Conservation (phyloP, 2,797 vertebrate species). For the Heteromormyrus szaboi region DNA sequence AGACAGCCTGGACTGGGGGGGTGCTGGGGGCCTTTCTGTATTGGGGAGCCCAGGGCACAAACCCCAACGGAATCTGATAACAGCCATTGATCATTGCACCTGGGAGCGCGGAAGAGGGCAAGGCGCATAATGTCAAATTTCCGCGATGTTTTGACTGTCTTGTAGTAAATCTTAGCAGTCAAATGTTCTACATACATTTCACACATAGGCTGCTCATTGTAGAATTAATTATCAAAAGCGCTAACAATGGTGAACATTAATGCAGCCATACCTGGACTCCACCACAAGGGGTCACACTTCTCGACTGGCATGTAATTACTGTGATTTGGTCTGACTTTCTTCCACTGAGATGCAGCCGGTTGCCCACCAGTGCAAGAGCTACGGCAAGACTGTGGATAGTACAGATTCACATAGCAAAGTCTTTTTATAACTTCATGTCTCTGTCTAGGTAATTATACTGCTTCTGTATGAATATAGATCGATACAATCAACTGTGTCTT, state of each 20-base stretch:
- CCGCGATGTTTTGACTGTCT: neutral
- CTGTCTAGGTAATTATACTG: neutral
- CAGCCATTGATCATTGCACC: neutral
- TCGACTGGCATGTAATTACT: conserved; percentile 10
- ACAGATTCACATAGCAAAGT: neutral
- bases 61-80: neutral
- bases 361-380: neutral
- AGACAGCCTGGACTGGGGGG: neutral
- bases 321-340: neutral
- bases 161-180: neutral
- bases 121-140: neutral
- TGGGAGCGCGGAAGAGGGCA: neutral
- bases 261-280: conserved; percentile 27
- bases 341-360: conserved; percentile 13
- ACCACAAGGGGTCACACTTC: conserved; percentile 6
- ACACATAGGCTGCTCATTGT: neutral
- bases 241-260: neutral
- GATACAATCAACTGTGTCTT: neutral
- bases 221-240: neutral
- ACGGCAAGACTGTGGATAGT: conserved; percentile 8
- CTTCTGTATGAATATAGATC: neutral
- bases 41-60: conserved; percentile 25
- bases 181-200: neutral
- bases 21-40: conserved; percentile 9
- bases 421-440: neutral